Conservation (phyloP, 2,888 invertebrate genomes). For the Dicyrtomina minuta region DNA sequence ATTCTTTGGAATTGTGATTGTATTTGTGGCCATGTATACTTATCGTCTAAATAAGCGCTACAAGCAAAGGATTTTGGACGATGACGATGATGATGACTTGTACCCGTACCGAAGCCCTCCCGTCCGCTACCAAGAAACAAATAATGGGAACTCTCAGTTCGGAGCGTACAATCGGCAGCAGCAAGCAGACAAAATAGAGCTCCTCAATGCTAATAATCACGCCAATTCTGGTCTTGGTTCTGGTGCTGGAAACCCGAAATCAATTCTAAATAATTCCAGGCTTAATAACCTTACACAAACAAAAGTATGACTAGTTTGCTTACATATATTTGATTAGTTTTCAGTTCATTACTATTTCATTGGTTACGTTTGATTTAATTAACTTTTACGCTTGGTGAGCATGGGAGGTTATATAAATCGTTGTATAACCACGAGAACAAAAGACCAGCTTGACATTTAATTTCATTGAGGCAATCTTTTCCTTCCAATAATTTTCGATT, state of each 20-base stretch:
- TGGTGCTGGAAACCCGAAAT: slow-evolving; percentile 1
- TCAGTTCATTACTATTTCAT: not conserved
- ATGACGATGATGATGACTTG: slow-evolving; percentile 66
- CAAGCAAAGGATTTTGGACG: slow-evolving; percentile 70
- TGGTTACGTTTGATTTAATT: not conserved
- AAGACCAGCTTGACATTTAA: too few species aligned
- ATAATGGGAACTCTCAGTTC: slow-evolving; percentile 36
- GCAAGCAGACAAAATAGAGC: slow-evolving; percentile 40
- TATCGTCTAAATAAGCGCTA: slow-evolving; percentile 75
- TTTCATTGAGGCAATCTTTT: too few species aligned
- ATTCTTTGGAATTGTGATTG: slow-evolving; percentile 70
- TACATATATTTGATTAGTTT: not conserved
- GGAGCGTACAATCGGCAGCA: slow-evolving; percentile 35
- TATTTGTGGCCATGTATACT: slow-evolving; percentile 70
- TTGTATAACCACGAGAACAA: not conserved
- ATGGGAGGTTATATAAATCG: too few species aligned
- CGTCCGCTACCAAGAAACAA: slow-evolving; percentile 40
- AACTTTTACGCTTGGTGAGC: too few species aligned
- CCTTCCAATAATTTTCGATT: too few species aligned
- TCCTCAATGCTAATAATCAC: slow-evolving; percentile 26
- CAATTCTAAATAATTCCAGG: slow-evolving; percentile 21
- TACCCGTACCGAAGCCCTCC: slow-evolving; percentile 37
- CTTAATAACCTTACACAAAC: slow-evolving; percentile 30
- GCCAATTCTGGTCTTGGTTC: too few species aligned
- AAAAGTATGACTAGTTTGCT: not conserved